These are phyloP conservation scores for Ispidina lecontei DNA, from an alignment of 2,797 vertebrate genomes.

Conservation along the genomic window DNA sequence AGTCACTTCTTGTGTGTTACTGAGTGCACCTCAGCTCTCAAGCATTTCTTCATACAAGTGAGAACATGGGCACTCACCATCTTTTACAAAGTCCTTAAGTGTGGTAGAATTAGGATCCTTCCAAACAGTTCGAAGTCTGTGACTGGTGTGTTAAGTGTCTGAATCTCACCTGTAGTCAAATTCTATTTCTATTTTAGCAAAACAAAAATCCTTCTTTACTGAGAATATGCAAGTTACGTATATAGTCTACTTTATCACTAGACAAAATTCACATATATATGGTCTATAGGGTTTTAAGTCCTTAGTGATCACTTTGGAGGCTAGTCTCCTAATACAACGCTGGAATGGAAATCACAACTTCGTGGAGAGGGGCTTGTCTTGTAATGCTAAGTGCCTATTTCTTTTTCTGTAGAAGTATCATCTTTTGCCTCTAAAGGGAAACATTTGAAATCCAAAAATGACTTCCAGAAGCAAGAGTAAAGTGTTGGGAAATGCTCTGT, in stretches of 20 bases:
- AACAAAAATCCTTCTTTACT: not conserved
- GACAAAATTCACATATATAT: not conserved
- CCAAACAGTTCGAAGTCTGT: not conserved
- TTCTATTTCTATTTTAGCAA: not conserved
- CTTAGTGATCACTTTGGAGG: not conserved
- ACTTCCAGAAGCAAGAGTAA: constrained; percentile 15
- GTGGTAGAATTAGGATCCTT: not conserved
- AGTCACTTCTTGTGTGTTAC: not conserved
- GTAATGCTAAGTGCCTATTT: not conserved
- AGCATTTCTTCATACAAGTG: not conserved
- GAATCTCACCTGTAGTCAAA: not conserved
- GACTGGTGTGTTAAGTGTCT: not conserved
- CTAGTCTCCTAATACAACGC: not conserved
- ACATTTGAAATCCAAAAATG: not conserved
- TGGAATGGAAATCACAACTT: not conserved
- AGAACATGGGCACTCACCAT: not conserved
- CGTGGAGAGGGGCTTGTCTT: not conserved
- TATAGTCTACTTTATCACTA: not conserved
- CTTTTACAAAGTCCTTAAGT: not conserved
- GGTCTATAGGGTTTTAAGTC: not conserved
- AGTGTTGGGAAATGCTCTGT: not conserved
- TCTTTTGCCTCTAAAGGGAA: not conserved
- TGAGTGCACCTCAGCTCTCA: not conserved
- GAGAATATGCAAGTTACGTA: not conserved
- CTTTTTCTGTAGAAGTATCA: not conserved